Base-by-base conservation (phyloP, 2,113 vertebrate genomes). In the Otus sunia region DNA sequence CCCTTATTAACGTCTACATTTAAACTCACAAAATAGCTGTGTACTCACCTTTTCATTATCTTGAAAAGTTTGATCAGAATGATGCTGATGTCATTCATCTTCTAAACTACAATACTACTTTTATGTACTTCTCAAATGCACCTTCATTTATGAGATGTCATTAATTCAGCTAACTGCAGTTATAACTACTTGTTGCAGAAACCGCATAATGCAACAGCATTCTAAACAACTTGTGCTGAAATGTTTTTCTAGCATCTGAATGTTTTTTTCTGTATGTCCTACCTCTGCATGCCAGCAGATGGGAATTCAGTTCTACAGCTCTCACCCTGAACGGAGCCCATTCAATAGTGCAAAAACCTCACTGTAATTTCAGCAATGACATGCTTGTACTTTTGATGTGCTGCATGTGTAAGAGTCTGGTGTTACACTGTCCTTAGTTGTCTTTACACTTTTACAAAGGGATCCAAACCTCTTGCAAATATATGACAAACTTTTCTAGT, bases 361-460 rank as follows among this genome's bases (percentile, higher is more conserved):
- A 66, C 39, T 47, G 32, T 22, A 20, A 34, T 82, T 55, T 29
- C 45, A 76, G 29, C 29, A 47, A 20, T 63, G 22, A 53, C 25
- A 34, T 34, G 22, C 15, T 82, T 60, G 26, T 8, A 41, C 14
- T 77, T 91, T 19, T 60, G 39, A 67, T 37, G 19, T 0, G 2
- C 9, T 1, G 2, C 18, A 27, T 7, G 5, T 36, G 15, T 63
- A 29, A 27, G 22, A 69, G 9, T 50, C n/a, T 1, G 5, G 34
- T 58, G 12, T 76, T 62, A 43, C 47, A 16, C 58, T 50, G 45
- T 39, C 23, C 20, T 91, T 67, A 22, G 13, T 56, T 80, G 32
- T 30, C 36, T 47, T 39, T n/a, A 45, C 3, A 16, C 5, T 88
- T 91, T 41, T 91, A 41, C 18, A 45, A 68, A 83, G 18, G 41